Evolutionary conservation across 2,113 vertebrate species (phyloP), one percentile per base, ranked within the genome.

Genomic region (Panurus biarmicus): DNA sequence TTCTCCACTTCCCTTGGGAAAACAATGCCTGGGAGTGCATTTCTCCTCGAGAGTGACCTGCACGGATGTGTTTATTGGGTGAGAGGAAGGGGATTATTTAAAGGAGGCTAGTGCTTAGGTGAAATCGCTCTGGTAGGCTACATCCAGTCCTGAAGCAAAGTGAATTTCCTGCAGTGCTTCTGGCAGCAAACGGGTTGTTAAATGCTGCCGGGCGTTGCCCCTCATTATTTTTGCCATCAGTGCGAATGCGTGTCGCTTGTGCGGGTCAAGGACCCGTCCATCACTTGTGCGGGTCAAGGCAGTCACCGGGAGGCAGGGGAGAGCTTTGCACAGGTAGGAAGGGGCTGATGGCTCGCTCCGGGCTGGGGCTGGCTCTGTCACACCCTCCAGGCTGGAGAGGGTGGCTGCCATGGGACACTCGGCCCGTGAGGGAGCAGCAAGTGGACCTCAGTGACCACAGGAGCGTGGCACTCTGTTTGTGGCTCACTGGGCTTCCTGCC

Each of bases 341-440:
- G 29, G 66, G 29, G 33, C 56, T 64, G 48, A 9, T 19, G 81
- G 56, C 61, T 62, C 7, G 1, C 57, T 62, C 2, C 21, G 42
- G 51, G 26, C 28, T 74, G 4, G 5, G 11, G 38, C 57, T 47
- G 57, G 57, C 66, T 42, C 33, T 60, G 33, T 47, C 36, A 22
- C n/a, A 14, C 12, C 14, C 20, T 73, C 45, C 36, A 9, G 33
- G 18, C 14, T 51, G 35, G 15, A 8, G 9, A 67, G 29, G 6
- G 29, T 1, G 3, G 40, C 66, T 60, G 21, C 48, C 0, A 0
- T 9, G 35, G 1, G 9, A 69, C 33, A 36, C n/a, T 58, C 0
- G 1, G 18, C 38, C 61, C 0, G 0, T 5, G 54, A 48, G 1
- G 2, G 31, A 76, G 16, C 0, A 16, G 35, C 58, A 15, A 25